Conservation (phyloP, 2,888 invertebrate genomes). For the Dryobota labecula region DNA sequence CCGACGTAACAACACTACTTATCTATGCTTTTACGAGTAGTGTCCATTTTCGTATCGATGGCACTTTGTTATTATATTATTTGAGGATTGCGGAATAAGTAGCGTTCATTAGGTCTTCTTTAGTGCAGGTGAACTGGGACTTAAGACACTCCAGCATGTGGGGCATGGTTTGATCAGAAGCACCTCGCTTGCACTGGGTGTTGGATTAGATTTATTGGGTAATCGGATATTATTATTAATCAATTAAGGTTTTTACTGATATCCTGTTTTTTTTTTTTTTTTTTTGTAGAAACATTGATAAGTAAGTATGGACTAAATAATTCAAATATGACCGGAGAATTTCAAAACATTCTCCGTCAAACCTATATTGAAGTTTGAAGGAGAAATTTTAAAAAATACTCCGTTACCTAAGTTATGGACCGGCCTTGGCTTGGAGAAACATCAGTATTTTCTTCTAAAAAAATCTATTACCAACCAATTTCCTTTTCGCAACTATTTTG, state of each 20-base stretch:
- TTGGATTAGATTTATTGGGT: not conserved
- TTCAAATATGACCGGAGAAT: not conserved
- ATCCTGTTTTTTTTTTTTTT: too few species aligned
- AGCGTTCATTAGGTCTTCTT: too few species aligned
- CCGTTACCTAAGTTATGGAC: not conserved
- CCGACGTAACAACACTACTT: too few species aligned
- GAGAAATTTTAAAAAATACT: too few species aligned
- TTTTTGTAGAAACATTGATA: not conserved
- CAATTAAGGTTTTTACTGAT: not conserved
- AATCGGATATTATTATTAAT: not conserved
- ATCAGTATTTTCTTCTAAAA: not conserved
- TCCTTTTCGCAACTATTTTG: constrained; percentile 14
- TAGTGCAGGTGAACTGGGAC: too few species aligned
- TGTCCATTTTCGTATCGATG: too few species aligned
- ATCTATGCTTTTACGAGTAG: too few species aligned
- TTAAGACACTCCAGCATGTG: too few species aligned
- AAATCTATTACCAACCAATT: constrained; percentile 22
- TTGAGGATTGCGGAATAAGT: too few species aligned
- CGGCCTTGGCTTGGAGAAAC: not conserved
- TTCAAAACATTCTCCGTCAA: not conserved
- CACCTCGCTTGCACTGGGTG: too few species aligned
- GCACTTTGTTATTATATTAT: too few species aligned
- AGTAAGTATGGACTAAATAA: not conserved
- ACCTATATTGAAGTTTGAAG: not conserved
- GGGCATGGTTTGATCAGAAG: too few species aligned